Evolutionary conservation across 2,888 invertebrate genomes (phyloP), one percentile per base, ranked within the genome.

Genomic region (Anodontia alba): DNA sequence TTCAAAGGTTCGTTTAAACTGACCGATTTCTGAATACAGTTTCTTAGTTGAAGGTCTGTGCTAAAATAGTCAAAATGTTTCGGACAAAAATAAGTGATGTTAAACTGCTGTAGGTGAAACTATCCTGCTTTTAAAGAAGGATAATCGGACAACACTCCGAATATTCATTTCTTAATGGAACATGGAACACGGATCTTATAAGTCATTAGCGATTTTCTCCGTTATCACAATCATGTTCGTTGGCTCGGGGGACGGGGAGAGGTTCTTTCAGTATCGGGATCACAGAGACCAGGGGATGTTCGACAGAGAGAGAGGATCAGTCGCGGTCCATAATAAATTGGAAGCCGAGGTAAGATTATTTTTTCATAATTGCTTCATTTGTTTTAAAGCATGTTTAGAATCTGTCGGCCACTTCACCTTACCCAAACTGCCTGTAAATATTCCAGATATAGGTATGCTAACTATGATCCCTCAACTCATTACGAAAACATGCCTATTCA

Each of bases 231-330:
- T 62, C 29, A 29, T 69, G 69, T 69, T 69, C 46, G n/a, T 72
- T 38, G 33, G 62, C 33, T 43, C 26, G 62, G 86, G 80, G 33
- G 74, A 78, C 29, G 89, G 86, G 26, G 92, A 92, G 73, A 84
- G 88, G 67, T 92, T 91, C 80, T 92, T 88, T 78, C 90, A 91
- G 78, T 87, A 87, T 54, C 78, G 92, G 57, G 92, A 92, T 80
- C 92, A 92, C 62, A 80, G 89, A 76, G 92, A 92, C 62, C 90
- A 91, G 76, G 72, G 73, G 33, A 84, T 88, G 67, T 91, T 89
- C 76, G 78, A 78, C n/a, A 76, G 73, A 33, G 76, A 84, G 51
- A 77, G 49, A 54, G 78, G 73, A 46, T 81, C 83, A 36, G 78
- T 89, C 75, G 86, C 88, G 23, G 90, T 92, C 54, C 90, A 90